Percentiles rank a stretch among this genome's conserved stretches.
phyloP scores from a whole-genome alignment of 2,888 invertebrate species.

The Cactoblastis cactorum region DNA sequence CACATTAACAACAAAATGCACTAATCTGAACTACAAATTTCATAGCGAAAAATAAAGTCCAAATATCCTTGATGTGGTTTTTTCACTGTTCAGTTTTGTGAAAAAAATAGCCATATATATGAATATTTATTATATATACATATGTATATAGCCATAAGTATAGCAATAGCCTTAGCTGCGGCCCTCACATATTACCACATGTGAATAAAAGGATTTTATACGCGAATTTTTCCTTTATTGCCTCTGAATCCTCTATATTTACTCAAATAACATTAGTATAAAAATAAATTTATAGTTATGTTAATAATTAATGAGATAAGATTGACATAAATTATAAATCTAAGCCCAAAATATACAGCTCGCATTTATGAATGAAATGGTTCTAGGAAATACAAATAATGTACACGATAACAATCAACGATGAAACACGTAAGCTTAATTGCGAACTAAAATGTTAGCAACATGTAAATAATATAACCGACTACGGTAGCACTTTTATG shows the following conservation, averaged over 20 bases:
- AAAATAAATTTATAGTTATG: too few relatives aligned
- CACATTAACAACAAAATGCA: too few relatives aligned
- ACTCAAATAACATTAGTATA: not conserved
- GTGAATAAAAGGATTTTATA: not conserved
- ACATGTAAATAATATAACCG: not conserved
- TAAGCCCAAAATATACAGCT: not conserved
- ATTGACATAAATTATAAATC: not conserved
- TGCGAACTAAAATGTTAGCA: not conserved
- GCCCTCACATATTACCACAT: not conserved
- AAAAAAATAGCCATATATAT: too few relatives aligned
- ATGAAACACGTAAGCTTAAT: not conserved
- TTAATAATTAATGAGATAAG: too few relatives aligned
- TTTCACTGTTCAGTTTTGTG: too few relatives aligned
- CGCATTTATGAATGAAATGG: not conserved
- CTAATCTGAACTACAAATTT: too few relatives aligned
- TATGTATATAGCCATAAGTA: conserved; percentile 1
- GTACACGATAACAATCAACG: not conserved
- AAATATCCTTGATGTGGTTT: too few relatives aligned
- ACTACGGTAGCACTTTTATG: conserved; percentile 13
- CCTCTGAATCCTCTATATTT: not conserved
- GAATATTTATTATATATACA: too few relatives aligned
- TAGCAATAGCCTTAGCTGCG: not conserved
- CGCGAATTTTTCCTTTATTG: not conserved
- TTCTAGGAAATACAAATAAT: conserved; percentile 1
- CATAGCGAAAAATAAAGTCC: too few relatives aligned